A percentile compares a stretch with the other conserved stretches of the same genome.
Conservation (phyloP, 2,113 vertebrate genomes). For the Seriola quinqueradiata region DNA sequence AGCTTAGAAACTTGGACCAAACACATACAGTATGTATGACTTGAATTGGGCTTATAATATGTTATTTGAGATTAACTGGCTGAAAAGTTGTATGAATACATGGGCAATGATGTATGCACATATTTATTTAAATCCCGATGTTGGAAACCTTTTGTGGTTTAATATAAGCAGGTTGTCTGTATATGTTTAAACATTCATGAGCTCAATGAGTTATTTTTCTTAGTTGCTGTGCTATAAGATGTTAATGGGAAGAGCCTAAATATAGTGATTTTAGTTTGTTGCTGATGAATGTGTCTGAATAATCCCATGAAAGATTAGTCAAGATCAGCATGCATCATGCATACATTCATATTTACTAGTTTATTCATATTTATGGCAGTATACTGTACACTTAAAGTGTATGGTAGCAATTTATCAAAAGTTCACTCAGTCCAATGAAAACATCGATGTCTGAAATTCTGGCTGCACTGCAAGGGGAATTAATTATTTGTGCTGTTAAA, state of each 20-base stretch:
- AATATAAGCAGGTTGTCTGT: neutral
- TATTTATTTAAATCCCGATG: neutral
- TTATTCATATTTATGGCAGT: neutral
- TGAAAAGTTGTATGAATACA: no score
- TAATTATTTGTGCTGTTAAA: neutral
- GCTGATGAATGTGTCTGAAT: slow-evolving; percentile 11
- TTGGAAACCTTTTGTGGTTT: neutral
- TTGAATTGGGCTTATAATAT: neutral
- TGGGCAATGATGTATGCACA: neutral
- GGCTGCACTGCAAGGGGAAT: neutral
- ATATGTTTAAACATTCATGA: slow-evolving; percentile 30
- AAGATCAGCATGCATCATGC: neutral
- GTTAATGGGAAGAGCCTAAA: neutral
- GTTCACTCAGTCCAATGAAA: neutral
- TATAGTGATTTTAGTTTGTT: neutral
- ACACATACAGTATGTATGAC: neutral
- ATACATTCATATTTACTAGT: neutral
- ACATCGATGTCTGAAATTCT: neutral
- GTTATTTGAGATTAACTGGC: neutral
- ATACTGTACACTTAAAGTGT: neutral
- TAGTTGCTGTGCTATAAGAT: neutral
- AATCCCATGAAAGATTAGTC: neutral
- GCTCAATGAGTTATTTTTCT: neutral
- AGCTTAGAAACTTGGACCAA: no score
- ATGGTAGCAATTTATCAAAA: no score